Evolutionary conservation across 2,888 invertebrate genomes (phyloP).

Genomic region (Andrena dorsata): DNA sequence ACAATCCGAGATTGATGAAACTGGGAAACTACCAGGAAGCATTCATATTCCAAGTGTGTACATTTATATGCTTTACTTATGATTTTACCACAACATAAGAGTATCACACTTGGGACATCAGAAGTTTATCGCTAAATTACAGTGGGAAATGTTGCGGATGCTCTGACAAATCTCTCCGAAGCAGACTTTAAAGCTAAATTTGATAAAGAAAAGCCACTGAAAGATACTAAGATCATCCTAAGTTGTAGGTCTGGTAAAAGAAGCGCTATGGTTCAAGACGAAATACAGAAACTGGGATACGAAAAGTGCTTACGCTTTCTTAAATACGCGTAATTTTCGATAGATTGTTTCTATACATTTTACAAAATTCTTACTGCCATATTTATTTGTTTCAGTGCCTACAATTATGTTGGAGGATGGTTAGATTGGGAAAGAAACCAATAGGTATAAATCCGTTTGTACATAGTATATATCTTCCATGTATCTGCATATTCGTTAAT

Average conservation of each 20-base stretch:
- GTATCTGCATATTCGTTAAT: slow-evolving; percentile 2
- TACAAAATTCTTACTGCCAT: neutral
- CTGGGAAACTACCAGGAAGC: slow-evolving; percentile 90
- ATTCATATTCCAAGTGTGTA: slow-evolving; percentile 91
- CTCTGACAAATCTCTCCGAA: slow-evolving; percentile 85
- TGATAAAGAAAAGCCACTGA: slow-evolving; percentile 87
- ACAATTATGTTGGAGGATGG: slow-evolving; percentile 88
- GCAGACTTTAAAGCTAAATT: slow-evolving; percentile 87
- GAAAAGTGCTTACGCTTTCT: slow-evolving; percentile 86
- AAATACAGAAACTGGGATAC: slow-evolving; percentile 87
- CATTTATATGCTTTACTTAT: neutral
- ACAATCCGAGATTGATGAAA: slow-evolving; percentile 89
- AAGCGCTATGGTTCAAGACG: slow-evolving; percentile 88
- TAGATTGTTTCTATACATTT: neutral
- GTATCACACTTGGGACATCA: slow-evolving; percentile 71
- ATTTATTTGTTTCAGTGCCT: slow-evolving; percentile 85
- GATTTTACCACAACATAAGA: slow-evolving; percentile 65
- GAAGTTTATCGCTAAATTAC: slow-evolving; percentile 68
- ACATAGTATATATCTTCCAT: neutral
- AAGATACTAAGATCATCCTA: slow-evolving; percentile 88
- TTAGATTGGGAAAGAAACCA: slow-evolving; percentile 86
- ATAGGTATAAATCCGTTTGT: slow-evolving; percentile 52
- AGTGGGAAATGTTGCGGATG: slow-evolving; percentile 86
- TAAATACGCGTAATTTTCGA: neutral
- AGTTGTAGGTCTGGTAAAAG: slow-evolving; percentile 90